A percentile compares a stretch with the other conserved stretches of the same genome.
These are phyloP conservation scores for Limnephilus marmoratus DNA, from an alignment of 2,888 invertebrate species.

Conservation along the genomic window DNA sequence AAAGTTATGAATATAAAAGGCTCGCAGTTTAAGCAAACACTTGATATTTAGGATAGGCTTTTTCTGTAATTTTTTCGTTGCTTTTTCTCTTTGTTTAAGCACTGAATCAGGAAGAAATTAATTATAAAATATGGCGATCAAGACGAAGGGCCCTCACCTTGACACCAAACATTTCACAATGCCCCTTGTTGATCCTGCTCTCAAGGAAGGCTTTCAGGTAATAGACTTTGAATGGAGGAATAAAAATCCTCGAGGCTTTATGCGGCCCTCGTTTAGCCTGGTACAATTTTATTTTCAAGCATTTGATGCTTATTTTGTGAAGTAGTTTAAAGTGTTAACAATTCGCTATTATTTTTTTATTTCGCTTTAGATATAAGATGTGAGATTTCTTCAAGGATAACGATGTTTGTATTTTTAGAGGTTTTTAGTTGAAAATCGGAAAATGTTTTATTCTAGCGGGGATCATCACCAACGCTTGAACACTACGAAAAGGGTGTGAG, in stretches of 20 bases:
- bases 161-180: constrained; percentile 40
- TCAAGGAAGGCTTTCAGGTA: constrained; percentile 38
- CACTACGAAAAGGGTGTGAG: too few relatives aligned
- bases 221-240: constrained; percentile 38
- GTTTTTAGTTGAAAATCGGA: background rate
- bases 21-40: constrained; percentile 55
- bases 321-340: background rate
- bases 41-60: constrained; percentile 28
- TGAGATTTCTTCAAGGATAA: background rate
- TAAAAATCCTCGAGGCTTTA: background rate
- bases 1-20: background rate
- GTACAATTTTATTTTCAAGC: background rate
- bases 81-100: constrained; percentile 50
- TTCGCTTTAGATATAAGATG: background rate
- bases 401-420: background rate
- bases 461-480: too few relatives aligned
- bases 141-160: constrained; percentile 30
- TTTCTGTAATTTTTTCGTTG: constrained; percentile 54
- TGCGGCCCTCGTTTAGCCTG: background rate
- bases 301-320: background rate
- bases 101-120: constrained; percentile 56
- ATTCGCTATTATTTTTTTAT: background rate
- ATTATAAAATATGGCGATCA: constrained; percentile 42
- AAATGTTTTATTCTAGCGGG: background rate
- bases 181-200: constrained; percentile 33